These are phyloP conservation scores for Cantharis rufa DNA, from an alignment of 2,888 invertebrate genomes.

Conservation along the genomic window DNA sequence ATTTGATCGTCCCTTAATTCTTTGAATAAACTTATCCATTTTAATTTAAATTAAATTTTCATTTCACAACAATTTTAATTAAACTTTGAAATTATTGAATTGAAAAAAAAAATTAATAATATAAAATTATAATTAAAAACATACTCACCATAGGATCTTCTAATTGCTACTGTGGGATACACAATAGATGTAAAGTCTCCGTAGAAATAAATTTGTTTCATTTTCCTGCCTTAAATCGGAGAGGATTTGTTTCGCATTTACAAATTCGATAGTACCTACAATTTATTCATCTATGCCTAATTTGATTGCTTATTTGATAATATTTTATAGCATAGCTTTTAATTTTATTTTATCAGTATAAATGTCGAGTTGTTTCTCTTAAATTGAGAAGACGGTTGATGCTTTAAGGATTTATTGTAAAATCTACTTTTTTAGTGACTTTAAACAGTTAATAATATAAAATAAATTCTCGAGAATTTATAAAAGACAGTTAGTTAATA, in stretches of 20 bases:
- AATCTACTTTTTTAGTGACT: not conserved
- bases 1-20: not conserved
- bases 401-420: not conserved
- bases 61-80: not conserved
- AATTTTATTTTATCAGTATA: not conserved
- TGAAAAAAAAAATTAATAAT: no score
- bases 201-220: no score
- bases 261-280: not conserved
- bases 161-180: not conserved
- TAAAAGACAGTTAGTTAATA: not conserved
- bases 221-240: not conserved
- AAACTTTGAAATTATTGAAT: not conserved
- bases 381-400: not conserved
- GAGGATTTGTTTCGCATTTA: not conserved
- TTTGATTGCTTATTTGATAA: not conserved
- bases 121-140: not conserved
- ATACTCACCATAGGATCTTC: not conserved
- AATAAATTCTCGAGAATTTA: no score
- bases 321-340: not conserved
- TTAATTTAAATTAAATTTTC: not conserved
- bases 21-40: not conserved
- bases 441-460: no score
- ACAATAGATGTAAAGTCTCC: not conserved
- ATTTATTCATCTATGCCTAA: not conserved
- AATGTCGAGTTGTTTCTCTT: not conserved